phyloP scores from a whole-genome alignment of 1,140 invertebrate species.

The Reticulitermes speratus region DNA sequence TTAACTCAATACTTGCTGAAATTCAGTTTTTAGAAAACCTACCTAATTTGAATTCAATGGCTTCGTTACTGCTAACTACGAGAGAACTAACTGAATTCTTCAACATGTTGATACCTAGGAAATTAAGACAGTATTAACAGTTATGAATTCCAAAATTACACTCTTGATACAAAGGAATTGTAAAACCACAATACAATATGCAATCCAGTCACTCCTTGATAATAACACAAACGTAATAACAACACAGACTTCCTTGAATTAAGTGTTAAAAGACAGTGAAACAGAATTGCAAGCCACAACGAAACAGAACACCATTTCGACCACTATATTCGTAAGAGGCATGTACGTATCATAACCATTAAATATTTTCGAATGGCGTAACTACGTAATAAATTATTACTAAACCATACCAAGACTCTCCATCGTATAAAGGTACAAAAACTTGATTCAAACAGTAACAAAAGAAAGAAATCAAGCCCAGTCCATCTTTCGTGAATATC shows the following conservation, averaged over 20 bases:
- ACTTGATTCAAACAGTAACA: background rate
- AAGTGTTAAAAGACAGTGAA: background rate
- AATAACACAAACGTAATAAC: background rate
- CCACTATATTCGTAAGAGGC: background rate
- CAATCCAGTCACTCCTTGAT: background rate
- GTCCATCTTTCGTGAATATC: background rate
- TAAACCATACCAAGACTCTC: background rate
- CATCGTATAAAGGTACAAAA: background rate
- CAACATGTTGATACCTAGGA: conserved; percentile 15
- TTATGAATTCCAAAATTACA: background rate
- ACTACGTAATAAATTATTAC: background rate
- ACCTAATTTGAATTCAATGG: conserved; percentile 76
- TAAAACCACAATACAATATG: background rate
- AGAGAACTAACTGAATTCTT: conserved; percentile 41
- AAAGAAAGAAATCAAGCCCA: background rate
- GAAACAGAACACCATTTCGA: background rate
- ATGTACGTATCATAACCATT: background rate
- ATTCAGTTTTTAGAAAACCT: conserved; percentile 40
- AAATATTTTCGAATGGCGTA: background rate
- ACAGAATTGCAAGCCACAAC: background rate
- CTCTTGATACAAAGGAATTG: background rate
- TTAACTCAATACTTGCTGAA: background rate
- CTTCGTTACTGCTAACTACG: conserved; percentile 69
- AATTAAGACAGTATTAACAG: background rate
- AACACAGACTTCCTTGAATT: background rate